Evolutionary conservation across 2,113 vertebrate genomes (phyloP), one percentile per base, ranked within the genome.

Genomic region (Paratilapia polleni): DNA sequence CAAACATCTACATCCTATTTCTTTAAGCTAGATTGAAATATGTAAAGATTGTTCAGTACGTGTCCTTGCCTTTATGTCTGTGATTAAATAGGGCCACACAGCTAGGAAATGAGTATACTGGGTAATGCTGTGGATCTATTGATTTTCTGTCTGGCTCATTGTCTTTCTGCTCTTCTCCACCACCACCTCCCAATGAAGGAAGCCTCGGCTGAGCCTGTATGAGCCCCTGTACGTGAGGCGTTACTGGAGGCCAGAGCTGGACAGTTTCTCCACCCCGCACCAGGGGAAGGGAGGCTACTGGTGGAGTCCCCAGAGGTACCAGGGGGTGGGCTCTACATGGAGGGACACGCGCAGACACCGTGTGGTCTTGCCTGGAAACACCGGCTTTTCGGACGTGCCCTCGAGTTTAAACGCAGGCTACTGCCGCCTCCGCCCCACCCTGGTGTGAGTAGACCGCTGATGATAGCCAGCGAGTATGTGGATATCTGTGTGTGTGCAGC

Each of bases 321-420:
- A 87, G 61, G 77, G 81, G 1, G 79, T 89, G 13, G 90, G 93
- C 38, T n/a, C 88, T 3, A 58, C 80, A 8, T 92, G 92, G 91
- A 87, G 76, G 66, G 82, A 91, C 81, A 24, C 76, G 0, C 87
- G 17, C 36, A 13, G 17, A 13, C 88, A 17, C n/a, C 70, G 78
- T 4, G 80, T 94, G 80, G 82, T 94, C 77, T 78, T 95, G 28
- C 92, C 88, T 6, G 87, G 90, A 12, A 95, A 93, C 88, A 92
- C 93, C 0, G 93, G 90, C 80, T 92, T 93, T 88, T 92, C 83
- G 0, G 84, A 95, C 1, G 68, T 94, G 64, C 78, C 64, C 2
- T 94, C 89, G 3, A 89, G 86, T 82, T 83, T 86, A 31, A 82
- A 8, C 2, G 80, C 93, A 0, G 89, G 87, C 38, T 91, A 87